phyloP scores from a whole-genome alignment of 2,888 invertebrate species.

The Ephialtes manifestator region DNA sequence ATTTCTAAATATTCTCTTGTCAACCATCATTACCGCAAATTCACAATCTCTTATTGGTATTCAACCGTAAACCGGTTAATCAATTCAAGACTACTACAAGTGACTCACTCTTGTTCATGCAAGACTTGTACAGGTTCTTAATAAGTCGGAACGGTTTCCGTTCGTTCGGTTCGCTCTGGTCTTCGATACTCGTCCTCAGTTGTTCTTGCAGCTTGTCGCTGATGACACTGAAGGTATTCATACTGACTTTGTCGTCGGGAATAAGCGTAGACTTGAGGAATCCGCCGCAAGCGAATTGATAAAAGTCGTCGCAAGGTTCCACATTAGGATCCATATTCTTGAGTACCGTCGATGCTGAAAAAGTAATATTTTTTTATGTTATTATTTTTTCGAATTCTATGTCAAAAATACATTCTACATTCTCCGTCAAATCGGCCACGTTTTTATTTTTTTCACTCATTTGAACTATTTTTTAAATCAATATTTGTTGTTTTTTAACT shows the following conservation, averaged over 20 bases:
- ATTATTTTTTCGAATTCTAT: too few relatives aligned
- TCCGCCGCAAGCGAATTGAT: conserved; percentile 92
- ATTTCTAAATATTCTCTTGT: too few relatives aligned
- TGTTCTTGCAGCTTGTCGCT: conserved; percentile 92
- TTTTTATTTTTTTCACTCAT: conserved; percentile 1
- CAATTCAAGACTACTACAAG: neutral
- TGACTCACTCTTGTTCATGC: conserved; percentile 95
- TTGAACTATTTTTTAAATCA: neutral
- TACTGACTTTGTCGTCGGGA: conserved; percentile 93
- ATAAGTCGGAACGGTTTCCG: conserved; percentile 92
- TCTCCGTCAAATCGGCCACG: neutral
- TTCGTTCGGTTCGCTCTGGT: conserved; percentile 87
- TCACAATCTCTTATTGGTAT: neutral
- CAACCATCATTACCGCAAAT: too few relatives aligned
- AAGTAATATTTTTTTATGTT: conserved; percentile 4
- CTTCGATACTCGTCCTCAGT: conserved; percentile 90
- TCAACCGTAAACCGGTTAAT: neutral
- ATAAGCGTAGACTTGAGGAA: conserved; percentile 91
- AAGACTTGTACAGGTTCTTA: conserved; percentile 94
- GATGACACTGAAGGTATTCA: conserved; percentile 92
- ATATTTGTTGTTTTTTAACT: too few relatives aligned
- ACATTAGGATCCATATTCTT: conserved; percentile 90
- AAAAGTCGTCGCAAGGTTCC: conserved; percentile 94
- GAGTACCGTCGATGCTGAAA: conserved; percentile 90
- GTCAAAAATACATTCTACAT: too few relatives aligned